A percentile compares a stretch with the other conserved stretches of the same genome.
phyloP scores from a whole-genome alignment of 2,888 invertebrate species.

The Steromphala cineraria region DNA sequence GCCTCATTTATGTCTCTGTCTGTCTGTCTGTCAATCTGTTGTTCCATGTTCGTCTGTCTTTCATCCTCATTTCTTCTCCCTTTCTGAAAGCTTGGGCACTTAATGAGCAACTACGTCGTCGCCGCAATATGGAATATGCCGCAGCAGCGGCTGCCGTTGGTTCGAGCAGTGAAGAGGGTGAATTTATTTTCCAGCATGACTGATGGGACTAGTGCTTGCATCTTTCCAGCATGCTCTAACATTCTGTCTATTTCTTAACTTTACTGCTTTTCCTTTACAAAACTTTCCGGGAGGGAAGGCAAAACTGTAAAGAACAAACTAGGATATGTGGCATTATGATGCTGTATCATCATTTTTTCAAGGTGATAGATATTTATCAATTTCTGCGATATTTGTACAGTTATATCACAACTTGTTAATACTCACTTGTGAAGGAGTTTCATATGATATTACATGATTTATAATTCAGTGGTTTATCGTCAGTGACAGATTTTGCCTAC shows the following conservation, averaged over 20 bases:
- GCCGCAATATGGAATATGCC: neutral
- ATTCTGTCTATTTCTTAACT: too few relatives aligned
- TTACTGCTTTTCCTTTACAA: too few relatives aligned
- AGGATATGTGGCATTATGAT: too few relatives aligned
- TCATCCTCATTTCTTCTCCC: neutral
- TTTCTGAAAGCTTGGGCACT: conserved; percentile 64
- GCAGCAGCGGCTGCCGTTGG: conserved; percentile 28
- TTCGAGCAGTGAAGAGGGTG: conserved; percentile 55
- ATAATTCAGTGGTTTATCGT: too few relatives aligned
- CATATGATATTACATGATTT: neutral
- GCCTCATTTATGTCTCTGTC: too few relatives aligned
- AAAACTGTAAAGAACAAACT: too few relatives aligned
- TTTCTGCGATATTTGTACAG: too few relatives aligned
- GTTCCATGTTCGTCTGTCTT: neutral
- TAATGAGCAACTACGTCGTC: conserved; percentile 55
- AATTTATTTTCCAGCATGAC: conserved; percentile 20
- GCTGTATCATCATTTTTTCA: too few relatives aligned
- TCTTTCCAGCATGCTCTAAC: too few relatives aligned
- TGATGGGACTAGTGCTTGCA: neutral
- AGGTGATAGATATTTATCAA: too few relatives aligned
- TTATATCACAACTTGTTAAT: neutral
- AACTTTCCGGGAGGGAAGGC: too few relatives aligned
- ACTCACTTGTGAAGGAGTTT: neutral
- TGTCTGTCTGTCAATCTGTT: neutral
- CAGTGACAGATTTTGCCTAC: too few relatives aligned